A percentile compares a stretch with the other conserved stretches of the same genome.
These are phyloP conservation scores for Zelostemma sp. DNA, from an alignment of 1,140 invertebrate genomes.

Conservation along the genomic window DNA sequence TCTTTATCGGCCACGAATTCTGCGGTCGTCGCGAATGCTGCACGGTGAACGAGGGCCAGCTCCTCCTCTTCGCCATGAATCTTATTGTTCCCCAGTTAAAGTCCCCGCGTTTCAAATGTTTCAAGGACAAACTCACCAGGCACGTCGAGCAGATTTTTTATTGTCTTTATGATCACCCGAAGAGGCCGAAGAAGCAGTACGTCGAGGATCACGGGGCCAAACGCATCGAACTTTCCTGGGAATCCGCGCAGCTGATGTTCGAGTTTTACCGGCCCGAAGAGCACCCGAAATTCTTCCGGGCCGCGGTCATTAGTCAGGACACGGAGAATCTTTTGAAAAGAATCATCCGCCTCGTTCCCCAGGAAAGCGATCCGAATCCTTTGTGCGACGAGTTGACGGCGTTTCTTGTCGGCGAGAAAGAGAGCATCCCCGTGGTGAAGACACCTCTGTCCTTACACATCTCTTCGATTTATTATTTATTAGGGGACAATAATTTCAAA, in stretches of 20 bases:
- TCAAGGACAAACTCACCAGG: constrained; percentile 75
- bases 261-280: constrained; percentile 85
- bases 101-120: constrained; percentile 68
- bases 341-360: constrained; percentile 81
- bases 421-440: constrained; percentile 70
- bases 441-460: constrained; percentile 71
- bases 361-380: constrained; percentile 74
- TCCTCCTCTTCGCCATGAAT: constrained; percentile 84
- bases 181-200: constrained; percentile 74
- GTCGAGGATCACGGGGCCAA: constrained; percentile 84
- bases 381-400: constrained; percentile 74
- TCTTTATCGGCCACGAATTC: constrained; percentile 89
- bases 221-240: constrained; percentile 82
- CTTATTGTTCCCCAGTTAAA: constrained; percentile 77
- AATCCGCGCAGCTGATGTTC: constrained; percentile 82
- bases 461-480: constrained; percentile 85
- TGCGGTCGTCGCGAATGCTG: constrained; percentile 84
- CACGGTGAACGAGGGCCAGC: constrained; percentile 79
- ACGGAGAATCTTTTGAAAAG: constrained; percentile 83
- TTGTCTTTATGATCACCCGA: constrained; percentile 89
- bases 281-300: constrained; percentile 88
- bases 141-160: constrained; percentile 90
- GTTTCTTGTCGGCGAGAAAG: constrained; percentile 75
- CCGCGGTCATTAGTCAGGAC: constrained; percentile 80
- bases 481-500: constrained; percentile 95